Evolutionary conservation across 2,797 vertebrate genomes (phyloP).

Genomic region (Pseudotriccus pelzelni): DNA sequence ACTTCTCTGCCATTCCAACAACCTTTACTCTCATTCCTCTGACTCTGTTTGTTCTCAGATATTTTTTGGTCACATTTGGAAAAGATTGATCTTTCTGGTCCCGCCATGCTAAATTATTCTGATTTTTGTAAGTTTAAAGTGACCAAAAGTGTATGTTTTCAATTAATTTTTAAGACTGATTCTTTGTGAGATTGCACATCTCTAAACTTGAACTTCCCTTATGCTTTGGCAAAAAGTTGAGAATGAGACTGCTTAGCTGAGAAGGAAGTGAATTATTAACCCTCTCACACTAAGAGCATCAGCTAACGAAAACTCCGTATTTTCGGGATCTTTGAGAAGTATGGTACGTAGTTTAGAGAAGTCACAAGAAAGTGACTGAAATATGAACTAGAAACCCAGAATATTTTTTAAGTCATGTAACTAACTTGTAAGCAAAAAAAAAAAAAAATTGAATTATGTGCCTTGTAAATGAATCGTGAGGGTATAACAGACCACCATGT

Average conservation of each 20-base stretch:
- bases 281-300: background rate
- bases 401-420: background rate
- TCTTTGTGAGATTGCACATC: background rate
- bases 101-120: conserved; percentile 31
- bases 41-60: conserved; percentile 25
- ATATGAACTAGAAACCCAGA: background rate
- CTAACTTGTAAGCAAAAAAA: background rate
- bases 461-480: background rate
- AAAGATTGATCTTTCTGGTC: background rate
- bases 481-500: background rate
- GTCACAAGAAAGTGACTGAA: background rate
- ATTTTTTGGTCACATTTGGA: conserved; percentile 46
- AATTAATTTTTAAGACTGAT: background rate
- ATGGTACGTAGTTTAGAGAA: background rate
- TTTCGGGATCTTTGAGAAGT: background rate
- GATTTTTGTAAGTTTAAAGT: conserved; percentile 49
- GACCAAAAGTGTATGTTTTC: conserved; percentile 22
- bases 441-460: background rate
- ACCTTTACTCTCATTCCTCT: background rate
- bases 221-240: background rate
- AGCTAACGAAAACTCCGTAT: background rate
- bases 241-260: background rate
- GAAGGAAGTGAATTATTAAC: background rate
- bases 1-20: background rate
- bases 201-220: background rate